Conservation (phyloP, 2,888 invertebrate genomes). For the Syrista parreyssii region DNA sequence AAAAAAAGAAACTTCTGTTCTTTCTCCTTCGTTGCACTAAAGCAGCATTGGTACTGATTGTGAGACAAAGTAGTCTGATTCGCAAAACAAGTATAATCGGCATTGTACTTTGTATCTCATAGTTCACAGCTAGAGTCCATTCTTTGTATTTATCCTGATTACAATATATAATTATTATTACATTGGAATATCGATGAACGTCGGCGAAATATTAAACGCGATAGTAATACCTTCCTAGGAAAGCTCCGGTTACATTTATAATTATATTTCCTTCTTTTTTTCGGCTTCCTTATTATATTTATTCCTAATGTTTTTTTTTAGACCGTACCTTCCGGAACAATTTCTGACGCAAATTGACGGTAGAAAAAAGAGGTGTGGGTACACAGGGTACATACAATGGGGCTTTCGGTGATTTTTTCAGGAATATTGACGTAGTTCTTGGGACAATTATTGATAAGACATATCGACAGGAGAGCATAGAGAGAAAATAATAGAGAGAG, state of each 20-base stretch:
- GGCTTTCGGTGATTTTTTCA: background rate
- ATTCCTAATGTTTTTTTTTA: constrained; percentile 37
- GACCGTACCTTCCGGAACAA: constrained; percentile 48
- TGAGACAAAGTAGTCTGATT: background rate
- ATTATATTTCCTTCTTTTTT: constrained; percentile 24
- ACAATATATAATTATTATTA: background rate
- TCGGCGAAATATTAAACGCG: background rate
- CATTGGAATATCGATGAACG: constrained; percentile 4
- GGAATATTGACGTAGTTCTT: background rate
- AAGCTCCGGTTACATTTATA: constrained; percentile 37
- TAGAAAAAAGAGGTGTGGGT: constrained; percentile 2
- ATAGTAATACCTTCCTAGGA: constrained; percentile 37
- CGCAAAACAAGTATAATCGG: background rate
- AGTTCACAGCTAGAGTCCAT: background rate
- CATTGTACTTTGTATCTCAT: background rate
- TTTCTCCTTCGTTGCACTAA: background rate
- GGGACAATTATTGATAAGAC: background rate
- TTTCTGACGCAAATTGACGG: constrained; percentile 43
- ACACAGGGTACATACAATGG: background rate
- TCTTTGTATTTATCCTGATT: background rate
- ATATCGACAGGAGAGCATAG: background rate
- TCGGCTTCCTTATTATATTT: constrained; percentile 34
- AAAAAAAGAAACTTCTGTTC: background rate
- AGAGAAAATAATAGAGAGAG: background rate
- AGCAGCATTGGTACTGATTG: background rate